Percentiles rank a stretch among this genome's conserved stretches.
Conservation (phyloP, 2,888 invertebrate genomes). For the Coleophora deauratella region DNA sequence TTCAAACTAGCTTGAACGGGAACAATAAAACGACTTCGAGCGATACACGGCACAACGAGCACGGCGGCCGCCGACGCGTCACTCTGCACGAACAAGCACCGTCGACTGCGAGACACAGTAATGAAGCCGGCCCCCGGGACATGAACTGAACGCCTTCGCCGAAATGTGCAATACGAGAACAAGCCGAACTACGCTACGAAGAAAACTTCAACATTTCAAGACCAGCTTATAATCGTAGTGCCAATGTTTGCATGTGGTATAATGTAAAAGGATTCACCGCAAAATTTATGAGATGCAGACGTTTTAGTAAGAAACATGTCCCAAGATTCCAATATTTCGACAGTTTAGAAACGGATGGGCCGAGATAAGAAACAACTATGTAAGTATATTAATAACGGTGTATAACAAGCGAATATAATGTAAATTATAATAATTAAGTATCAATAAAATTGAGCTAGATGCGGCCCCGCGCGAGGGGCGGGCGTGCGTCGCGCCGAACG, state of each 20-base stretch:
- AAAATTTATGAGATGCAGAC: too few relatives aligned
- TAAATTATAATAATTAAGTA: conserved; percentile 44
- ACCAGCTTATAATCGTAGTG: too few relatives aligned
- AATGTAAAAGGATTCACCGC: too few relatives aligned
- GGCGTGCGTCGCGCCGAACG: conserved; percentile 2
- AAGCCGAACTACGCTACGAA: too few relatives aligned
- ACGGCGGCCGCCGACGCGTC: conserved; percentile 18
- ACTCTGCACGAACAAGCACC: conserved; percentile 42
- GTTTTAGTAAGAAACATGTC: too few relatives aligned
- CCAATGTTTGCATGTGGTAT: too few relatives aligned
- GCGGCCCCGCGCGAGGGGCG: conserved; percentile 8
- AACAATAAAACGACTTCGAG: too few relatives aligned
- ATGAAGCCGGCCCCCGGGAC: conserved; percentile 16
- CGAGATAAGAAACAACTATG: conserved; percentile 27
- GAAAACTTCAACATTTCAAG: too few relatives aligned
- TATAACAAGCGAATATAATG: conserved; percentile 59
- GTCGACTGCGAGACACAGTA: conserved; percentile 54
- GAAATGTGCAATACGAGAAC: too few relatives aligned
- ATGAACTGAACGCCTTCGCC: too few relatives aligned
- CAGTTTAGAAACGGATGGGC: conserved; percentile 10
- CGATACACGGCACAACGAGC: conserved; percentile 1
- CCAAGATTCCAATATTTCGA: too few relatives aligned
- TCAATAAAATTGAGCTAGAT: conserved; percentile 70
- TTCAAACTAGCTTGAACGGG: too few relatives aligned
- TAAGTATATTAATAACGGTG: conserved; percentile 33